phyloP scores from a whole-genome alignment of 2,888 invertebrate genomes.

The Dryomyza anilis region DNA sequence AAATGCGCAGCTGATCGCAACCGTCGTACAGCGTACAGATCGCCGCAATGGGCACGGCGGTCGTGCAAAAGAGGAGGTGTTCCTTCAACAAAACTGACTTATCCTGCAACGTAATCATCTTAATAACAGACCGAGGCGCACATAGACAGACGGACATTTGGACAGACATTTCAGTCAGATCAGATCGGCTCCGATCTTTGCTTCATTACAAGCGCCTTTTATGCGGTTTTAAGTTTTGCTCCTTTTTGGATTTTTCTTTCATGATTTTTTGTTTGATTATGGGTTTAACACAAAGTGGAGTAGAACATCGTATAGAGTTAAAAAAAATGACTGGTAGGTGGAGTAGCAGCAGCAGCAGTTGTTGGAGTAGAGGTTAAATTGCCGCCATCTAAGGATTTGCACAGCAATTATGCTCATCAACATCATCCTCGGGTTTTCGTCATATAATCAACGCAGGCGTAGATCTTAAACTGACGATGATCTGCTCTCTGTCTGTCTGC shows the following conservation, averaged over 20 bases:
- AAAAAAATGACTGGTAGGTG: background rate
- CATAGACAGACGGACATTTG: background rate
- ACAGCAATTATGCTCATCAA: conserved; percentile 23
- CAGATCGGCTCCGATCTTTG: background rate
- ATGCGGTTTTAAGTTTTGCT: no score
- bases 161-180: background rate
- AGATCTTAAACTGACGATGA: conserved; percentile 3
- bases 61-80: conserved; percentile 28
- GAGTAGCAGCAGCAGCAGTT: background rate
- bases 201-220: no score
- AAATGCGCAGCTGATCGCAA: background rate
- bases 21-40: background rate
- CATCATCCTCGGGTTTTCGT: background rate
- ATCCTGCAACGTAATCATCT: conserved; percentile 47
- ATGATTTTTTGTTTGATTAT: conserved; percentile 17
- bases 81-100: conserved; percentile 34
- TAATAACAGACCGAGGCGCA: conserved; percentile 43
- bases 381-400: conserved; percentile 24
- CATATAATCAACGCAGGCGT: background rate
- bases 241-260: no score
- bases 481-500: background rate
- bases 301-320: no score
- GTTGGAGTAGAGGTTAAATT: background rate
- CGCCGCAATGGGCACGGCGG: background rate
- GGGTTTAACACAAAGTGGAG: conserved; percentile 2